A percentile compares a stretch with the other conserved stretches of the same genome.
Conservation (phyloP, 1,140 invertebrate genomes). For the Oncopeltus fasciatus region DNA sequence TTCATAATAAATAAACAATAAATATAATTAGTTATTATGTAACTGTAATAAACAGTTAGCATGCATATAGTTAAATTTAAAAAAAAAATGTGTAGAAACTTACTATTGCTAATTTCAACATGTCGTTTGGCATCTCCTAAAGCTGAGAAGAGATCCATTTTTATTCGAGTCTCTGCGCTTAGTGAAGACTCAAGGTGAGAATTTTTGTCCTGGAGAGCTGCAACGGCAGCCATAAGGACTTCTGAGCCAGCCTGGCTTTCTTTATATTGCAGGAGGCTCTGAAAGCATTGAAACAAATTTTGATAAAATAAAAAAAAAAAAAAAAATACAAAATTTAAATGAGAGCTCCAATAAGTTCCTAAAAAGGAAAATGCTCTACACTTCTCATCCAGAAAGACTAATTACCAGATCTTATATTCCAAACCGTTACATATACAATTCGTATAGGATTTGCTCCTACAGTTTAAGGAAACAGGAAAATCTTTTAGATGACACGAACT, state of each 20-base stretch:
- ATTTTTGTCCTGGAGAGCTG: conserved; percentile 74
- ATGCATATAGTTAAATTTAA: no score
- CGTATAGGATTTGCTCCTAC: no score
- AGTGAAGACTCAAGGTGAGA: conserved; percentile 78
- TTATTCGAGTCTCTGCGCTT: conserved; percentile 87
- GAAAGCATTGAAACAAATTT: conserved; percentile 19
- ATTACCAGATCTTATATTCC: no score
- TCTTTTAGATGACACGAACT: no score
- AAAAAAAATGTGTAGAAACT: background rate
- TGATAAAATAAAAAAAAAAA: no score
- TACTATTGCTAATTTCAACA: conserved; percentile 56
- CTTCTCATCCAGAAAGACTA: no score
- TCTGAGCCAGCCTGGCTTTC: conserved; percentile 65
- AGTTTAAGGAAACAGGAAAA: no score
- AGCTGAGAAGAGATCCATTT: conserved; percentile 89
- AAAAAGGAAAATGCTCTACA: no score
- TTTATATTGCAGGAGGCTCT: conserved; percentile 42
- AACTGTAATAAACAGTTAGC: background rate
- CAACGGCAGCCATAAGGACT: conserved; percentile 62
- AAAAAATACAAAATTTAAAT: background rate
- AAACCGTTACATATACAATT: no score
- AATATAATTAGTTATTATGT: no score
- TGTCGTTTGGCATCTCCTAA: conserved; percentile 87
- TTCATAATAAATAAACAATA: no score
- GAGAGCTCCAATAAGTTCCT: no score